phyloP scores from a whole-genome alignment of 2,113 vertebrate genomes.

The Murina feae region DNA sequence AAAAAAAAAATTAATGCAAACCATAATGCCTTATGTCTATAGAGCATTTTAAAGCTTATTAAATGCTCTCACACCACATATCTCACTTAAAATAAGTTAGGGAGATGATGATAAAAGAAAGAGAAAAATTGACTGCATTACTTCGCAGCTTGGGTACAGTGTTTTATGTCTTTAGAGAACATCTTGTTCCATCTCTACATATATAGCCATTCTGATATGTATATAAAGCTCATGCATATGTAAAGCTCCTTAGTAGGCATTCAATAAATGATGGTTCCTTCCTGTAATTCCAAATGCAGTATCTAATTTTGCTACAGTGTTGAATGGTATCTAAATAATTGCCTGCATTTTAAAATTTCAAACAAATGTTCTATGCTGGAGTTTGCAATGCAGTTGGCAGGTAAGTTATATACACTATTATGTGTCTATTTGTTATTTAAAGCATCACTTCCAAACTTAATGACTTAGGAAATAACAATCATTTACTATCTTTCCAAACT shows the following conservation, averaged over 20 bases:
- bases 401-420: neutral
- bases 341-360: constrained; percentile 15
- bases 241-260: neutral
- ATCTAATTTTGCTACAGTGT: constrained; percentile 9
- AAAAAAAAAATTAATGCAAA: neutral
- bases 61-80: neutral
- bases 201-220: neutral
- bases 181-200: neutral
- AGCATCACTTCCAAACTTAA: neutral
- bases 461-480: neutral
- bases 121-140: constrained; percentile 1
- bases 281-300: neutral
- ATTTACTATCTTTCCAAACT: neutral
- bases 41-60: neutral
- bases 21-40: neutral
- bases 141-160: neutral
- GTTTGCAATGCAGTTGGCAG: neutral
- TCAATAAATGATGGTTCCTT: neutral
- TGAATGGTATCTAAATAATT: neutral
- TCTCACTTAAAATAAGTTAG: neutral
- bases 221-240: constrained; percentile 4
- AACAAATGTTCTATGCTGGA: neutral
- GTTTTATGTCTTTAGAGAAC: constrained; percentile 39
- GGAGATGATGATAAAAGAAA: neutral
- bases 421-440: constrained; percentile 13